Conservation (phyloP, 1,140 invertebrate genomes). For the Choristoneura fumiferana region DNA sequence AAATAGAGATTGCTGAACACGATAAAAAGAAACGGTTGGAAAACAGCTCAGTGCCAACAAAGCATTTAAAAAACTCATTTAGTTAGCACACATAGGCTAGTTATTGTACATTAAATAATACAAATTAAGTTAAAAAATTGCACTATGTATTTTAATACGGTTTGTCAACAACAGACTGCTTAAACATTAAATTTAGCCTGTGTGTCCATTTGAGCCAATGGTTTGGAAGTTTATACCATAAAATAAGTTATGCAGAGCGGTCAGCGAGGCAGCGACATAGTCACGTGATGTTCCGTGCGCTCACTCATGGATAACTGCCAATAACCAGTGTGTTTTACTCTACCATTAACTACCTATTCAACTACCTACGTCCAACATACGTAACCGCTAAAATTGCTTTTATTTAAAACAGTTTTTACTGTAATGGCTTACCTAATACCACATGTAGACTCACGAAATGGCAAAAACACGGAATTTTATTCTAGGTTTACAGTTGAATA, state of each 20-base stretch:
- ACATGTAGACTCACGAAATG: constrained; percentile 28
- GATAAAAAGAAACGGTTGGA: too few species aligned
- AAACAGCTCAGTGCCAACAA: too few species aligned
- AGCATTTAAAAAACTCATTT: too few species aligned
- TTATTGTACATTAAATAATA: too few species aligned
- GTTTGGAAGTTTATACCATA: constrained; percentile 11
- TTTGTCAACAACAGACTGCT: background rate
- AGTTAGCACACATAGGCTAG: too few species aligned
- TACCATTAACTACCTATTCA: constrained; percentile 39
- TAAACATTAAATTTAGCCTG: background rate
- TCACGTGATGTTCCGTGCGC: constrained; percentile 46
- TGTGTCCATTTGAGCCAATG: background rate
- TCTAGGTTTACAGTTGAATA: too few species aligned
- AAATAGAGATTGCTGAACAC: too few species aligned
- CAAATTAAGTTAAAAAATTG: too few species aligned
- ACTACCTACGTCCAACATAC: constrained; percentile 27
- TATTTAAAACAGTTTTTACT: constrained; percentile 48
- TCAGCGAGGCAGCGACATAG: background rate
- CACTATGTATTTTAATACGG: too few species aligned
- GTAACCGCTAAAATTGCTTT: constrained; percentile 39
- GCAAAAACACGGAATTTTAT: background rate
- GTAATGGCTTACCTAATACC: constrained; percentile 37
- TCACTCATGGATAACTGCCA: constrained; percentile 50
- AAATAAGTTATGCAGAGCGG: constrained; percentile 10
- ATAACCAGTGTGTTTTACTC: constrained; percentile 47